phyloP scores from a whole-genome alignment of 2,888 invertebrate species.

The Seira ritae region DNA sequence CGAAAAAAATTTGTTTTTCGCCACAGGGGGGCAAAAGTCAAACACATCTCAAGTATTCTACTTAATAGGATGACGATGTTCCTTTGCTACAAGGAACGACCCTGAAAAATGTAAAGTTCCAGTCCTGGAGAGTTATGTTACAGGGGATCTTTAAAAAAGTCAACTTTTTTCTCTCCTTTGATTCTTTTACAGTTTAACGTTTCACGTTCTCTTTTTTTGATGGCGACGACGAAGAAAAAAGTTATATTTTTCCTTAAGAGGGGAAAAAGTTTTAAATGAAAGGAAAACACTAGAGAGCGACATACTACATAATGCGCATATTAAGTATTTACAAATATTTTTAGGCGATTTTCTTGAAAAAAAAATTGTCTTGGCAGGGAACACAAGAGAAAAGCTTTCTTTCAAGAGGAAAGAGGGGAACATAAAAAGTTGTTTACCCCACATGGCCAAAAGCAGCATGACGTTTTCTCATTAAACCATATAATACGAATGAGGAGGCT shows the following conservation, averaged over 20 bases:
- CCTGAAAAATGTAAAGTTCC: constrained; percentile 18
- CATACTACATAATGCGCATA: neutral
- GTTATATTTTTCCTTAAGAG: too few relatives aligned
- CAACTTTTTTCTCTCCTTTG: constrained; percentile 12
- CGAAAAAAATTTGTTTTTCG: neutral
- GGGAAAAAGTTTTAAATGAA: neutral
- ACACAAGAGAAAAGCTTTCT: neutral
- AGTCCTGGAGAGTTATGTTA: constrained; percentile 10
- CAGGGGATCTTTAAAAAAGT: neutral
- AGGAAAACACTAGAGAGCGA: neutral
- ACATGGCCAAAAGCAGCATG: constrained; percentile 52
- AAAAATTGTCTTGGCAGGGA: constrained; percentile 9
- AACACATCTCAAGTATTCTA: neutral
- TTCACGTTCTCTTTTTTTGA: neutral
- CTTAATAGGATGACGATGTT: constrained; percentile 16
- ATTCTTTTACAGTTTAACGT: neutral
- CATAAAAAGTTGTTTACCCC: constrained; percentile 66
- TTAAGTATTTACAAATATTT: constrained; percentile 11
- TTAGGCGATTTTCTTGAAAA: neutral
- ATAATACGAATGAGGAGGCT: constrained; percentile 34
- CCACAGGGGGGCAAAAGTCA: neutral
- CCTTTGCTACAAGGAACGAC: neutral
- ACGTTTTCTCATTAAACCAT: constrained; percentile 65
- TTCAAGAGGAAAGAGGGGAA: neutral
- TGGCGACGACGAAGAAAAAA: neutral